Base-by-base conservation (phyloP, 2,113 vertebrate species). In the Cheilinus undulatus region DNA sequence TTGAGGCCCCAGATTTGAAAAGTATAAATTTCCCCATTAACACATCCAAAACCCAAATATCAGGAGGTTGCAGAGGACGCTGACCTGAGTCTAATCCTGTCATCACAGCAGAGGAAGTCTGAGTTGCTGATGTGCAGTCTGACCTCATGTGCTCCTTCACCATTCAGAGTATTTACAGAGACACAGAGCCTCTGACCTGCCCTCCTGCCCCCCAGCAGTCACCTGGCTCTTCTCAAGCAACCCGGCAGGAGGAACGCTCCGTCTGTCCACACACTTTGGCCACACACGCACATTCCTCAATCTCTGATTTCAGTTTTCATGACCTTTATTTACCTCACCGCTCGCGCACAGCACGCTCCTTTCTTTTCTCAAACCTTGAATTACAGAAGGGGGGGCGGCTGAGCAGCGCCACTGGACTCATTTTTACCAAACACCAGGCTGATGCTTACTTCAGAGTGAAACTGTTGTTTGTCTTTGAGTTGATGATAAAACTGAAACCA, bases 201-300 rank as follows among this genome's bases (percentile, higher is more conserved):
- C 59, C 78, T 59, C 77, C 42, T 6, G 17, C 52, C 56, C 76
- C 28, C 51, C 53, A 6, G 58, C 48, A 27, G 43, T 86, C 88
- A 91, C 87, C 91, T 90, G 88, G 86, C 78, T 87, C 86, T 74
- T 38, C 62, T 91, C 89, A 88, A 68, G 66, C 23, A 8, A 62
- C 53, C 71, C 84, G 82, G 88, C 87, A 83, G 65, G 48, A 73
- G 78, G 72, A 90, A 73, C 65, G 20, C 52, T 73, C 7, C 10
- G 52, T 83, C 87, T 70, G 76, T 90, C 82, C 52, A 45, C 82
- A 79, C 80, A 48, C 42, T 23, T 27, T 22, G 73, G 49, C 23
- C 28, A 26, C 62, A 74, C 51, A 40, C 64, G 48, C 79, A 74
- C 80, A 88, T 84, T 83, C 81, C 73, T 53, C 34, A 36, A 58